These are phyloP conservation scores for Leucophenga varia DNA, from an alignment of 1,140 invertebrate species.

Conservation along the genomic window DNA sequence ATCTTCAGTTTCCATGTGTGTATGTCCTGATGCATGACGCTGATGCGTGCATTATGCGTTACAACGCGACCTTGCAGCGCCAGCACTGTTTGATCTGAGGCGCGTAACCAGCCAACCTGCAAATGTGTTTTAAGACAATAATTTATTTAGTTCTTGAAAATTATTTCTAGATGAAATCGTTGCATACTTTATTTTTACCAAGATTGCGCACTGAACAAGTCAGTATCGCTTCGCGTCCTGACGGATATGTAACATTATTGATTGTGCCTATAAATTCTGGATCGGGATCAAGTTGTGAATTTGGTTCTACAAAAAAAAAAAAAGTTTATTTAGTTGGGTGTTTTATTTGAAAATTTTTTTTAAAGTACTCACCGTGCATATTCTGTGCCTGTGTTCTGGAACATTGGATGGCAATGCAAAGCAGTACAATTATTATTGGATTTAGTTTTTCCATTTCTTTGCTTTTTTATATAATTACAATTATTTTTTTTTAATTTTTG, in stretches of 20 bases:
- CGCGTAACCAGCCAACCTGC: conserved; percentile 89
- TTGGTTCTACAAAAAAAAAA: too few species aligned
- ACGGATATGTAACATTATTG: conserved; percentile 79
- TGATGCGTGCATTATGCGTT: conserved; percentile 82
- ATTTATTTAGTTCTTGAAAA: not conserved
- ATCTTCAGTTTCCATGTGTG: conserved; percentile 78
- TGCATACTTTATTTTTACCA: conserved; percentile 78
- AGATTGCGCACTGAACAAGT: conserved; percentile 78
- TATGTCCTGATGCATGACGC: conserved; percentile 74
- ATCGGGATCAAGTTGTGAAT: conserved; percentile 55
- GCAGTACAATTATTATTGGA: conserved; percentile 35
- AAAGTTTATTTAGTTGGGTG: too few species aligned
- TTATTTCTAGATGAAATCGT: conserved; percentile 14
- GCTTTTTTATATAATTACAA: too few species aligned
- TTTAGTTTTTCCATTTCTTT: conserved; percentile 18
- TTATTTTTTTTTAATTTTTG: too few species aligned
- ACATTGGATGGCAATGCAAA: conserved; percentile 46
- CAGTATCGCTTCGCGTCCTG: conserved; percentile 79
- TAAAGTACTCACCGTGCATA: conserved; percentile 43
- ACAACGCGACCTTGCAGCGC: conserved; percentile 82
- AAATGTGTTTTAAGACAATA: too few species aligned
- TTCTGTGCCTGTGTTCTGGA: conserved; percentile 35
- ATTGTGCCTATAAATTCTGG: conserved; percentile 78
- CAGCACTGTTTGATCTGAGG: conserved; percentile 85
- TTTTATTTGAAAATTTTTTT: too few species aligned